Base-by-base conservation (phyloP, 2,797 vertebrate species). In the Aulostomus chinensis region DNA sequence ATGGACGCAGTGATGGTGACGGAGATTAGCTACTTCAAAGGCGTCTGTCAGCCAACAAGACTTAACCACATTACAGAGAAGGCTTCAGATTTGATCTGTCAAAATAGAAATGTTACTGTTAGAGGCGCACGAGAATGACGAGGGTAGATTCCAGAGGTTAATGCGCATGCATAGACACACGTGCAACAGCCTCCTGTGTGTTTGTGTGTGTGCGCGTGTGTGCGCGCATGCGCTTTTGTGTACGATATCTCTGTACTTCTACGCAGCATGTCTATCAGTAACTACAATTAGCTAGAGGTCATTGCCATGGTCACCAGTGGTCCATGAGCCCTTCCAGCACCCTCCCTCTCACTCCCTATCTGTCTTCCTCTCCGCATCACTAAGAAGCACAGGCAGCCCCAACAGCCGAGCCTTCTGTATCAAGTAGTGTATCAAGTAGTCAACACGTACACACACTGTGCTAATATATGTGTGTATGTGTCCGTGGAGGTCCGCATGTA, bases 221-320 rank as follows among this genome's bases (percentile, higher is more conserved):
- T 24, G 22, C 8, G 22, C 8, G 22, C 8, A 9, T 30, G 40
- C 12, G 9, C 10, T 37, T n/a, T 7, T 5, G 31, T 33, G 13
- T 6, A 33, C 11, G 65, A 81, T 82, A 83, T 80, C 63, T 68
- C 61, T 65, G 58, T 48, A 60, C 64, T 79, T 76, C 52, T 64
- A 63, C 76, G 68, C 51, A 68, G 64, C 62, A 29, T 67, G 74
- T 86, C 80, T 72, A 84, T 89, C 84, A 84, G 71, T 56, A 54
- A 59, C 76, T 62, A 58, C 76, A 81, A 83, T 85, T 86, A 88
- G 66, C 66, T 56, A 77, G 75, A 82, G 85, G 81, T 84, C 80
- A 76, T 66, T 76, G 68, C 82, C 55, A 78, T 80, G 71, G 42
- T 59, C 68, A 74, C 63, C 37, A 49, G 50, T 69, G 73, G 63